Evolutionary conservation across 2,113 vertebrate species (phyloP), one percentile per base, ranked within the genome.

Genomic region (Passer domesticus): DNA sequence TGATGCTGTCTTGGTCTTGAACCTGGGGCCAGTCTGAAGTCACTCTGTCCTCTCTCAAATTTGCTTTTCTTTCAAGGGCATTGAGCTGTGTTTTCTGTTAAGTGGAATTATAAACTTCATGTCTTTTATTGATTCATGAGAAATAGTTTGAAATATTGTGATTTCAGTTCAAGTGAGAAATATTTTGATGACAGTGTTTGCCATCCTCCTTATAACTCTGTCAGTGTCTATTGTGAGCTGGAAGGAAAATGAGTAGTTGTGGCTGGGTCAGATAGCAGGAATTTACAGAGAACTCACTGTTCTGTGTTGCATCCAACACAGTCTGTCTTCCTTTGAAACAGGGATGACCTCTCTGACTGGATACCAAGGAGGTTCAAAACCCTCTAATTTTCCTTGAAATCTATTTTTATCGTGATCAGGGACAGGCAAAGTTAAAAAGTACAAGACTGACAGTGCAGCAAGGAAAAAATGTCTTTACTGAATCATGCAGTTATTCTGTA

Each of bases 321-420:
- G 75, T 90, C 46, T 66, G 53, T 47, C 59, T 47, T 59, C 68
- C 35, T 93, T 92, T 67, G 60, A 70, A 79, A 50, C 31, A 55
- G 53, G 66, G 47, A 7, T 59, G 92, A 92, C 75, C 91, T 88
- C 53, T 95, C 72, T 78, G 67, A 31, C 63, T 87, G 81, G 87
- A 87, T 72, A 43, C 47, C 47, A 56, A 58, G 87, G 60, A 92
- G 90, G 63, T 76, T 95, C 64, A 92, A 73, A 87, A 82, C 8
- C 53, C 47, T 94, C 78, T 85, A 78, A 97, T 91, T 96, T 93
- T 94, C 63, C 83, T 85, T 77, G 53, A 56, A 87, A 93, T 73
- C 68, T 79, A 67, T 90, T 96, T 96, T 94, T 92, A 30, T 85
- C 55, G 1, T 77, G 44, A 75, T 76, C 58, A 39, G 53, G 41